Evolutionary conservation across 2,797 vertebrate genomes (phyloP).

Genomic region (Alauda arvensis): DNA sequence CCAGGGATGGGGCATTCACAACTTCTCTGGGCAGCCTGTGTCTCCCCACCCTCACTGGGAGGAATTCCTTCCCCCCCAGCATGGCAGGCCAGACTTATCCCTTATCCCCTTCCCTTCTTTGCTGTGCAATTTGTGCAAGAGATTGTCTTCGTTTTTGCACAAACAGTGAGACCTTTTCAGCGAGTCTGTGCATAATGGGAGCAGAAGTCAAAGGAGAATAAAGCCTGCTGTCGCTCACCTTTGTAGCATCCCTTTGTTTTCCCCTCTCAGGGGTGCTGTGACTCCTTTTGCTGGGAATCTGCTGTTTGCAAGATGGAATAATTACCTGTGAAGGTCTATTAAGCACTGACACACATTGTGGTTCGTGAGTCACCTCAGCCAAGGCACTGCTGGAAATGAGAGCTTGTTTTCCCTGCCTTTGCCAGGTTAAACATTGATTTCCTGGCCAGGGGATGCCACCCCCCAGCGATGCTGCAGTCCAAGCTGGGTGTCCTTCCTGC

Average conservation of each 20-base stretch:
- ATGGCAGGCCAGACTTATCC: neutral
- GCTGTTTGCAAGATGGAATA: slow-evolving; percentile 24
- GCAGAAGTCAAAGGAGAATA: neutral
- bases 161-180: slow-evolving; percentile 7
- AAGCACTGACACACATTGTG: slow-evolving; percentile 42
- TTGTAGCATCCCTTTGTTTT: slow-evolving; percentile 47
- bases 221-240: slow-evolving; percentile 21
- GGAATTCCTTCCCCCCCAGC: neutral
- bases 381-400: slow-evolving; percentile 4
- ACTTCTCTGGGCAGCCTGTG: neutral
- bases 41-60: rapidly evolving
- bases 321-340: slow-evolving; percentile 22
- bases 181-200: neutral
- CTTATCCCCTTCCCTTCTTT: neutral
- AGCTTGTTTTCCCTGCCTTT: neutral
- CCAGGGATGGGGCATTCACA: neutral
- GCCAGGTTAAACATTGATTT: slow-evolving; percentile 7
- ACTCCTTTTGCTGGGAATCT: neutral
- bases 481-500: neutral
- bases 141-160: neutral
- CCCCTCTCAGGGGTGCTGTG: slow-evolving; percentile 20
- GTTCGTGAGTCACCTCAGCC: slow-evolving; percentile 31
- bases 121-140: neutral
- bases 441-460: rapidly evolving
- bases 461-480: rapidly evolving